These are phyloP conservation scores for Hyperopisus bebe DNA, from an alignment of 2,113 vertebrate genomes.

Conservation along the genomic window DNA sequence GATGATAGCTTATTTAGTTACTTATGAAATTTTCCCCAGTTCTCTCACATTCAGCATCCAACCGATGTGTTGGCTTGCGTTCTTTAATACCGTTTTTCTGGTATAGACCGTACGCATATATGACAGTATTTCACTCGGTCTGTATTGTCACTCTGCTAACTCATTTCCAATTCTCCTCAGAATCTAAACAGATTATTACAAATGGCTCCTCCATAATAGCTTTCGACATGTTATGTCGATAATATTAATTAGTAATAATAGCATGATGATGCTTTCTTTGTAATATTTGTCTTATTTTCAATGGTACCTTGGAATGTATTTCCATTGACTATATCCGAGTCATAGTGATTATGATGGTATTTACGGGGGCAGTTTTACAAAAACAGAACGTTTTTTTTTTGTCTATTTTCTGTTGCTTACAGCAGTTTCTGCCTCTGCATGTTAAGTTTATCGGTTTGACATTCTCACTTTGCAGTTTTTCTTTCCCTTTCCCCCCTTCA, in stretches of 20 bases:
- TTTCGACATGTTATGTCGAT: background rate
- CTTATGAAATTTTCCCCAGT: background rate
- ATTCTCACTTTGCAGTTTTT: background rate
- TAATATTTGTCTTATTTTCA: background rate
- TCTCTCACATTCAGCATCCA: background rate
- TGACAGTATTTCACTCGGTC: background rate
- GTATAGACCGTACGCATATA: background rate
- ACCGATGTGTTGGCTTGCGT: background rate
- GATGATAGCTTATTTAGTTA: background rate
- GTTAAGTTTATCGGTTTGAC: background rate
- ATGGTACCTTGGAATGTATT: background rate
- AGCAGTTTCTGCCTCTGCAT: constrained; percentile 1
- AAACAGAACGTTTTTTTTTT: background rate
- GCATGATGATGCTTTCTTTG: background rate
- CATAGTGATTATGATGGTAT: background rate
- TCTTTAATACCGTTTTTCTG: background rate
- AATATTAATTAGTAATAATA: background rate
- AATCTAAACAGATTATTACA: background rate
- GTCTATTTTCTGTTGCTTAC: background rate
- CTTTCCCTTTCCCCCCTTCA: background rate
- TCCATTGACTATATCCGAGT: background rate
- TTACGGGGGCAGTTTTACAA: background rate
- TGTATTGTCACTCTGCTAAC: background rate
- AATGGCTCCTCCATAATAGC: background rate
- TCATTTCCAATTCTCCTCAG: background rate